Percentiles rank a stretch among this genome's conserved stretches.
Conservation (phyloP, 2,113 vertebrate species). For the Catagonus wagneri region DNA sequence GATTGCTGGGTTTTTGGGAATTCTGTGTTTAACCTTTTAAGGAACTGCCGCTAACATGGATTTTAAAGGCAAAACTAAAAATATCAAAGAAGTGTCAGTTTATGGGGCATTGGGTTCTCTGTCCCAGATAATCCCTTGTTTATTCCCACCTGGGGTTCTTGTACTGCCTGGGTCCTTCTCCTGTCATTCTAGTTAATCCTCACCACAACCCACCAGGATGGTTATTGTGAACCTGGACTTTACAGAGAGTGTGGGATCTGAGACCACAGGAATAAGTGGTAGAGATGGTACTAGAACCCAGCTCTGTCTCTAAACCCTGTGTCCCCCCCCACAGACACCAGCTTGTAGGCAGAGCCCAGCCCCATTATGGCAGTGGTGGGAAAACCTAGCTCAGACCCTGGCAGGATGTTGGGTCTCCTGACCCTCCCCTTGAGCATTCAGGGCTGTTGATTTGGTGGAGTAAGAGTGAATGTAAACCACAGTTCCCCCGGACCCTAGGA, state of each 20-base stretch:
- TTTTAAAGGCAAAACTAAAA: not conserved
- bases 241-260: not conserved
- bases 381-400: not conserved
- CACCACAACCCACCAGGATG: too few relatives aligned
- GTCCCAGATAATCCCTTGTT: not conserved
- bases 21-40: not conserved
- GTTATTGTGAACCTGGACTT: not conserved
- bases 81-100: not conserved
- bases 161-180: not conserved
- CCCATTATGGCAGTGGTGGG: rapidly evolving
- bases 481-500: too few relatives aligned
- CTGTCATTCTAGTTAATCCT: not conserved
- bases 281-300: not conserved
- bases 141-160: not conserved
- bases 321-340: not conserved
- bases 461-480: not conserved
- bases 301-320: not conserved
- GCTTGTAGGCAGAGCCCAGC: not conserved
- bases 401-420: rapidly evolving
- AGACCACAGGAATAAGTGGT: not conserved
- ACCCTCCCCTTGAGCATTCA: not conserved
- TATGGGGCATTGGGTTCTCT: not conserved
- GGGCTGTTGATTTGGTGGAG: not conserved
- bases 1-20: not conserved
- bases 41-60: not conserved